Percentiles rank a stretch among this genome's conserved stretches.
phyloP scores from a whole-genome alignment of 2,888 invertebrate species.

The Sialis lutaria region DNA sequence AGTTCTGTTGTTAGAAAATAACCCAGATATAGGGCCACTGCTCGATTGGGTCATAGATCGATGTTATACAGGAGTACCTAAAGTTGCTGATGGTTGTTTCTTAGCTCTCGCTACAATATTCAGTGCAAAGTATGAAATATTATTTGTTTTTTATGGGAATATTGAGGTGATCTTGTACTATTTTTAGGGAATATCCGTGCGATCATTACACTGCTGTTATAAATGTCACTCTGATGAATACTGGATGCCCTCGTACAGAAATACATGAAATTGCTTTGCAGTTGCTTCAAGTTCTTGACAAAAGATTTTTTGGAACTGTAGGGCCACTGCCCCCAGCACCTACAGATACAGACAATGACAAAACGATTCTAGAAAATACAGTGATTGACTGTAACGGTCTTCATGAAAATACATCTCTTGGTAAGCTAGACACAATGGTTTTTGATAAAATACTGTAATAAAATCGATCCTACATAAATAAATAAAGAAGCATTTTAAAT shows the following conservation, averaged over 20 bases:
- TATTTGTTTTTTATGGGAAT: not conserved
- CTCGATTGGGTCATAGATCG: constrained; percentile 97
- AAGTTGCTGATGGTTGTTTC: constrained; percentile 93
- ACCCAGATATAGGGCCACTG: constrained; percentile 78
- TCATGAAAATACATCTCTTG: not conserved
- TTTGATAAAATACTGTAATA: not conserved
- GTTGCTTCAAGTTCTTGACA: constrained; percentile 81
- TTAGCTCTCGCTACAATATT: constrained; percentile 91
- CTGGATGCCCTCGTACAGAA: constrained; percentile 79
- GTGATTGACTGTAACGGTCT: no score
- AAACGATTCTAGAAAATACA: constrained; percentile 12
- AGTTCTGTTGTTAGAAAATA: constrained; percentile 83
- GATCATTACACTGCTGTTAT: constrained; percentile 97
- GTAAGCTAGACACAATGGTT: not conserved
- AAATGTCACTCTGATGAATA: constrained; percentile 91
- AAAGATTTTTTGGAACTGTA: constrained; percentile 81
- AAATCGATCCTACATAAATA: no score
- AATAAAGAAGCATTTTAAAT: no score
- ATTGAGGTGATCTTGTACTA: constrained; percentile 2
- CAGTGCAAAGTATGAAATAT: constrained; percentile 60
- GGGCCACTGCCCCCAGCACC: constrained; percentile 51
- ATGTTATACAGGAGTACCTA: constrained; percentile 82
- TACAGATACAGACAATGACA: constrained; percentile 46
- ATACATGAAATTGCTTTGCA: constrained; percentile 92
- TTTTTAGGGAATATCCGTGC: constrained; percentile 81